Evolutionary conservation across 2,888 invertebrate species (phyloP).

Genomic region (Tromatobia lineatoria): DNA sequence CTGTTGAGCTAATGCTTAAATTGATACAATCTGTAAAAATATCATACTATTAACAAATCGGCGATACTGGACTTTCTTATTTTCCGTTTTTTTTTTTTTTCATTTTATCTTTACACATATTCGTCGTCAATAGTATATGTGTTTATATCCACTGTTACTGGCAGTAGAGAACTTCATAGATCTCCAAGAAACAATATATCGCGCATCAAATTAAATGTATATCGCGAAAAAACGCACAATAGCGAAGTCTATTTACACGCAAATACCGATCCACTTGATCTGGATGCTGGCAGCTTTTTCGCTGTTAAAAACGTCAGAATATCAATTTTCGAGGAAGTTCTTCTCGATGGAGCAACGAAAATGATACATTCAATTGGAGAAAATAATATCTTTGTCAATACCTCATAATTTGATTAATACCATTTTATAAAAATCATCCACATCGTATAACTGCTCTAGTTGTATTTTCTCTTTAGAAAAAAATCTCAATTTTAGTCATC

Average conservation of each 20-base stretch:
- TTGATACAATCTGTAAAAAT: conserved; percentile 84
- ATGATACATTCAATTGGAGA: too few species aligned
- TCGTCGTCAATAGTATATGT: conserved; percentile 46
- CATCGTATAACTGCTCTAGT: not conserved
- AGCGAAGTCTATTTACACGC: conserved; percentile 27
- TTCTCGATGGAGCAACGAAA: not conserved
- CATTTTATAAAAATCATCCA: not conserved
- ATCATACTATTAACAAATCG: conserved; percentile 83
- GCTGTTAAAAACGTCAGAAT: conserved; percentile 23
- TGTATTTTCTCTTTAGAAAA: too few species aligned
- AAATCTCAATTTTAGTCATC: too few species aligned
- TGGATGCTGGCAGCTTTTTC: conserved; percentile 14
- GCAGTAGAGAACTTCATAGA: conserved; percentile 72
- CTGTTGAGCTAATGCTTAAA: conserved; percentile 79
- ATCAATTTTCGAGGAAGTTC: conserved; percentile 11
- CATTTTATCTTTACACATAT: conserved; percentile 54
- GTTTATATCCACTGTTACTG: conserved; percentile 60
- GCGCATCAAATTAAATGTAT: conserved; percentile 69
- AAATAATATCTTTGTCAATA: not conserved
- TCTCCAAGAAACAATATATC: conserved; percentile 65
- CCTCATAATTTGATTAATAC: not conserved
- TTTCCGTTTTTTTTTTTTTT: conserved; percentile 55
- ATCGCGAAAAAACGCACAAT: conserved; percentile 24
- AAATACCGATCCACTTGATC: conserved; percentile 11
- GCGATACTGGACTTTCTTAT: conserved; percentile 66